phyloP scores from a whole-genome alignment of 2,113 vertebrate species.

The Hucho hucho region DNA sequence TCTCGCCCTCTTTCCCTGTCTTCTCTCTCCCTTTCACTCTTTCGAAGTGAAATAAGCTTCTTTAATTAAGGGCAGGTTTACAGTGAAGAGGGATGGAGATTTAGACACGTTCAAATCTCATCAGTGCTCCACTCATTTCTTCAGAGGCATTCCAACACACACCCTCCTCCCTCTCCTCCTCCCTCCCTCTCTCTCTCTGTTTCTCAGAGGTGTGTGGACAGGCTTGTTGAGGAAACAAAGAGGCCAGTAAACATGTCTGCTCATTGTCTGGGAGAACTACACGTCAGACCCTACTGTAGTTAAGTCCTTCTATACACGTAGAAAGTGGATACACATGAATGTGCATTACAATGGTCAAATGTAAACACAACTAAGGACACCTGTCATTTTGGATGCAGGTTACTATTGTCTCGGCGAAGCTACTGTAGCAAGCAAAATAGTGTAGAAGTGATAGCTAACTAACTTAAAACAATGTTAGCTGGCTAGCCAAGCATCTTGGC shows the following conservation, averaged over 20 bases:
- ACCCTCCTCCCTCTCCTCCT: not conserved
- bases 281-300: too few relatives aligned
- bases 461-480: too few relatives aligned
- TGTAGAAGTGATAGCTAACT: too few relatives aligned
- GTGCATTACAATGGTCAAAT: too few relatives aligned
- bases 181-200: conserved; percentile 2
- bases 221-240: conserved; percentile 31
- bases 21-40: conserved; percentile 6
- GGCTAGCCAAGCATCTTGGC: too few relatives aligned
- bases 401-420: too few relatives aligned
- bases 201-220: conserved; percentile 25
- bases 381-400: too few relatives aligned
- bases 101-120: conserved; percentile 43
- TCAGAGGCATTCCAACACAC: conserved; percentile 16
- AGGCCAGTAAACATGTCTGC: conserved; percentile 1
- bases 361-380: too few relatives aligned
- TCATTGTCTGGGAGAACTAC: too few relatives aligned
- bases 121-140: conserved; percentile 36
- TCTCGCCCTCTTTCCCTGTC: conserved; percentile 25
- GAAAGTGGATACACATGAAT: too few relatives aligned
- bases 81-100: conserved; percentile 42
- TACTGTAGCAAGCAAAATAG: too few relatives aligned
- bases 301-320: too few relatives aligned
- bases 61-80: conserved; percentile 55
- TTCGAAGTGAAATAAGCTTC: conserved; percentile 15